Evolutionary conservation across 2,888 invertebrate species (phyloP).

Genomic region (Agrochola macilenta): DNA sequence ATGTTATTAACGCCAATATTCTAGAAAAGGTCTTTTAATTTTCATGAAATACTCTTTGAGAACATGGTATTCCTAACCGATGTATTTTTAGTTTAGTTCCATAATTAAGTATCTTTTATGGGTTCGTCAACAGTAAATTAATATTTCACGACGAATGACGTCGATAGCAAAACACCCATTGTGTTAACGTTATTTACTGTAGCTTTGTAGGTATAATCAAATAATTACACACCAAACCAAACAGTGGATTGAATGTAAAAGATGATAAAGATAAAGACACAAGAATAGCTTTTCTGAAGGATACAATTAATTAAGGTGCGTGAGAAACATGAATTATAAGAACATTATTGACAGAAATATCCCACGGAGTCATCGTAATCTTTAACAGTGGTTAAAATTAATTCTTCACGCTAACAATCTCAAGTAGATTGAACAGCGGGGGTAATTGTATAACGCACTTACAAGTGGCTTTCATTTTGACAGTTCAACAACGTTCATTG

Average conservation of each 20-base stretch:
- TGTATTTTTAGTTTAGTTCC: not conserved
- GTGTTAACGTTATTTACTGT: conserved; percentile 28
- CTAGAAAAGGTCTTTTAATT: not conserved
- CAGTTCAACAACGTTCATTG: too few relatives aligned
- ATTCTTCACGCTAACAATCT: conserved; percentile 18
- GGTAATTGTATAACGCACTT: too few relatives aligned
- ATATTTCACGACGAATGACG: conserved; percentile 32
- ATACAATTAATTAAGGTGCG: conserved; percentile 52
- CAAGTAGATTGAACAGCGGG: not conserved
- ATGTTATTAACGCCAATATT: not conserved
- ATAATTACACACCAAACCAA: conserved; percentile 48
- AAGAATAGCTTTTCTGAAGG: conserved; percentile 59
- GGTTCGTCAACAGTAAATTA: conserved; percentile 7
- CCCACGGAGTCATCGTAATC: conserved; percentile 20
- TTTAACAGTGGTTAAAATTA: conserved; percentile 5
- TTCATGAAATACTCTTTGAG: too few relatives aligned
- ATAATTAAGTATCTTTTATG: conserved; percentile 7
- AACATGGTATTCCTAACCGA: not conserved
- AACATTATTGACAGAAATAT: conserved; percentile 30
- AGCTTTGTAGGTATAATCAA: conserved; percentile 42
- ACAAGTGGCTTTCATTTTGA: too few relatives aligned
- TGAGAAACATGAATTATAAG: conserved; percentile 56
- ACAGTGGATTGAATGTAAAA: conserved; percentile 44
- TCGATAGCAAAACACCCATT: conserved; percentile 29
- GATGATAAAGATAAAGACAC: conserved; percentile 53